A percentile compares a stretch with the other conserved stretches of the same genome.
These are phyloP conservation scores for Stratiomys singularior DNA, from an alignment of 2,888 invertebrate species.

Conservation along the genomic window DNA sequence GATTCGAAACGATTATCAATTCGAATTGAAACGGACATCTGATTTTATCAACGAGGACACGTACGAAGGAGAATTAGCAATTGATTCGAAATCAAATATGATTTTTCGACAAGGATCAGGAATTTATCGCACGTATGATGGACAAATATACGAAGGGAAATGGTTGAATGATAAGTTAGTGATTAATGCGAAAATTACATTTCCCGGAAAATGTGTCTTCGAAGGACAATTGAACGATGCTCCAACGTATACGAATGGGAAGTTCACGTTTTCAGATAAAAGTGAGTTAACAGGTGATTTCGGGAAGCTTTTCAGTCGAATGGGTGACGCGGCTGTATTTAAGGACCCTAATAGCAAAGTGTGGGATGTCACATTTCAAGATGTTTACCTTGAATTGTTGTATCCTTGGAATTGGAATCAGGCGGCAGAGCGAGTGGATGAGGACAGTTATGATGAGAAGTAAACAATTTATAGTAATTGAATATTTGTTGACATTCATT, in stretches of 20 bases:
- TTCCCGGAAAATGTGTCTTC: neutral
- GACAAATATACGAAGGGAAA: slow-evolving; percentile 23
- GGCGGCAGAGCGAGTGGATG: neutral
- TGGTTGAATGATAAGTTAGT: slow-evolving; percentile 45
- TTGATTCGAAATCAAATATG: neutral
- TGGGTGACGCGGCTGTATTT: neutral
- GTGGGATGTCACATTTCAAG: neutral
- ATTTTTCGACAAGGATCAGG: slow-evolving; percentile 46
- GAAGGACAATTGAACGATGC: neutral
- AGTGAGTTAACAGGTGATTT: slow-evolving; percentile 40
- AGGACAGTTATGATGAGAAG: slow-evolving; percentile 8
- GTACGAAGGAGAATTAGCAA: slow-evolving; percentile 43
- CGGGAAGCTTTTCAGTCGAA: slow-evolving; percentile 28
- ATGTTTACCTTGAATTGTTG: neutral
- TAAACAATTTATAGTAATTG: neutral
- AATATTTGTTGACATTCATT: neutral
- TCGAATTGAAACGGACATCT: slow-evolving; percentile 23
- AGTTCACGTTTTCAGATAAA: slow-evolving; percentile 30
- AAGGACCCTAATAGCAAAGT: slow-evolving; percentile 43
- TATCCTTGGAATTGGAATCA: slow-evolving; percentile 33
- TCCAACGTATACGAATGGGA: slow-evolving; percentile 14
- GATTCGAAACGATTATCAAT: slow-evolving; percentile 12
- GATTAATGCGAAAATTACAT: slow-evolving; percentile 31
- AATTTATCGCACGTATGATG: slow-evolving; percentile 17
- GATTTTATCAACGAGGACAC: slow-evolving; percentile 42